A percentile compares a stretch with the other conserved stretches of the same genome.
These are phyloP conservation scores for Perizoma flavofasciatum DNA, from an alignment of 2,888 invertebrate species.

Conservation along the genomic window DNA sequence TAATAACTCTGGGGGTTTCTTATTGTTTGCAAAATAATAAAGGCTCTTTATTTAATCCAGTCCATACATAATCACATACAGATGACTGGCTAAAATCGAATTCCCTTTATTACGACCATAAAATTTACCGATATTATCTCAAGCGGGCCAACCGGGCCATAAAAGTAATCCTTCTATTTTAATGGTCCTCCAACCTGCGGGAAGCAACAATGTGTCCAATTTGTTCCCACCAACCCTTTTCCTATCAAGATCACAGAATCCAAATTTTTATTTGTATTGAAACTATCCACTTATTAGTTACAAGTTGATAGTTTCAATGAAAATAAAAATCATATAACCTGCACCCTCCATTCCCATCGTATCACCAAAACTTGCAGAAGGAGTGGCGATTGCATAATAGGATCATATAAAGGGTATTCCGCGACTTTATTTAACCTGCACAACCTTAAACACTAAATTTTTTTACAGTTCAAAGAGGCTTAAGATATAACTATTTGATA, in stretches of 20 bases:
- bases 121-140: slow-evolving; percentile 82
- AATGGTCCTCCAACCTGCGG: slow-evolving; percentile 77
- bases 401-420: too few species aligned
- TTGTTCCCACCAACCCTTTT: slow-evolving; percentile 53
- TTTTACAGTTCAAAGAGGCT: too few species aligned
- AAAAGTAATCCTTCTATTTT: slow-evolving; percentile 82
- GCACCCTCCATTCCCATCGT: too few species aligned
- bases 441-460: too few species aligned
- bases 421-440: too few species aligned
- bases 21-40: slow-evolving; percentile 46
- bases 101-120: slow-evolving; percentile 79
- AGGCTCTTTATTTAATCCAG: slow-evolving; percentile 52
- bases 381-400: too few species aligned
- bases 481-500: too few species aligned
- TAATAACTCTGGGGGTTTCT: slow-evolving; percentile 29
- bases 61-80: slow-evolving; percentile 71
- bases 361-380: too few species aligned
- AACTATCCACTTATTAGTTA: slow-evolving; percentile 28
- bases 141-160: slow-evolving; percentile 75
- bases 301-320: too few species aligned
- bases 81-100: slow-evolving; percentile 79
- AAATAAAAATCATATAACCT: too few species aligned
- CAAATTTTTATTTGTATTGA: slow-evolving; percentile 51
- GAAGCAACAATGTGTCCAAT: slow-evolving; percentile 76
- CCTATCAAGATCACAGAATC: slow-evolving; percentile 48